phyloP scores from a whole-genome alignment of 2,797 vertebrate species.

The Morelia viridis region DNA sequence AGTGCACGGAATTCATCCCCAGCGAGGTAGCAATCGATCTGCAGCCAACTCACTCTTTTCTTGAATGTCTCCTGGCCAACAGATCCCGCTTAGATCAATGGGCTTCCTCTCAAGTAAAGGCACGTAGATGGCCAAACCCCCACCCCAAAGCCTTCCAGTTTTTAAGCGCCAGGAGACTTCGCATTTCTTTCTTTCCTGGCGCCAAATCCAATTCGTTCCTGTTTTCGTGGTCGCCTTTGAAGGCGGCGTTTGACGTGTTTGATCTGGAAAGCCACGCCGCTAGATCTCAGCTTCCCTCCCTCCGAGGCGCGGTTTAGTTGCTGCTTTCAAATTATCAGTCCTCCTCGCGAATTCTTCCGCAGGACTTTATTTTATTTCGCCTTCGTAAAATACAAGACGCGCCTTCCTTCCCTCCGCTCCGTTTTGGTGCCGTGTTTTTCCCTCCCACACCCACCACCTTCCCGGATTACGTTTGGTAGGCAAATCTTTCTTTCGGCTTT shows the following conservation, averaged over 20 bases:
- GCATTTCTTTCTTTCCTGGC: not conserved
- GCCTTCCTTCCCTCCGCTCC: not conserved
- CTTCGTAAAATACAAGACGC: too few species aligned
- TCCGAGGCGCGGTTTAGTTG: not conserved
- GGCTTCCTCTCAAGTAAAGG: too few species aligned
- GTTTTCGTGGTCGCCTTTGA: not conserved
- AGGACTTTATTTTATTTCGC: not conserved
- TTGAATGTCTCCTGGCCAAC: not conserved
- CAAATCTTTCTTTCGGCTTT: not conserved
- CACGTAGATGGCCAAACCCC: fast-evolving
- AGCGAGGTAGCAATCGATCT: not conserved
- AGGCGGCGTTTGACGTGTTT: too few species aligned
- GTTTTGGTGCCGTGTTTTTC: not conserved
- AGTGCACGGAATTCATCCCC: not conserved
- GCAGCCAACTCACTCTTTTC: not conserved
- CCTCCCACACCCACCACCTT: not conserved
- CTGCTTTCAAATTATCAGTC: not conserved
- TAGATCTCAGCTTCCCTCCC: not conserved
- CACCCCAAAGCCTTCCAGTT: not conserved
- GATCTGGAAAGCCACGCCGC: not conserved
- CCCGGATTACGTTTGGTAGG: too few species aligned
- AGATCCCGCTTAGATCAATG: not conserved
- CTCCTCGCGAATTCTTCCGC: not conserved
- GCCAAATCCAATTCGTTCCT: too few species aligned
- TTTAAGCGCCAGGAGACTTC: not conserved